Evolutionary conservation across 2,113 vertebrate genomes (phyloP).

Genomic region (Artemisiospiza belli): DNA sequence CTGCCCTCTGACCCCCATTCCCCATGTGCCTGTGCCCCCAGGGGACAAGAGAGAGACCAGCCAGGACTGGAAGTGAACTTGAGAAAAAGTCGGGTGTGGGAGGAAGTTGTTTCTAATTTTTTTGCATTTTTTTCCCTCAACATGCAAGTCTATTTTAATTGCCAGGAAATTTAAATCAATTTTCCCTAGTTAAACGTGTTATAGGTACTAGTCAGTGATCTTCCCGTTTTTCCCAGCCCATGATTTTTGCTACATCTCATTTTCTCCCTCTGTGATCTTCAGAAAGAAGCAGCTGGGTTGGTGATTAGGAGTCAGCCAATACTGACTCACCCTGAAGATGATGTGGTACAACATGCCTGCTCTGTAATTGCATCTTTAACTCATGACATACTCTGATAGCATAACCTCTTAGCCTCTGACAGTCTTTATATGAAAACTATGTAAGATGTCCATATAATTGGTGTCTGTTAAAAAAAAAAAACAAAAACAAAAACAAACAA

Average conservation of each 20-base stretch:
- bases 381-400: neutral
- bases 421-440: neutral
- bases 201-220: neutral
- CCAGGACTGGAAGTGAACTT: neutral
- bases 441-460: neutral
- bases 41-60: neutral
- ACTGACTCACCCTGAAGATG: rapidly evolving
- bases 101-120: rapidly evolving
- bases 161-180: neutral
- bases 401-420: neutral
- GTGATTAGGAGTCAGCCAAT: neutral
- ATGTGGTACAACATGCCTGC: neutral
- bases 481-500: neutral
- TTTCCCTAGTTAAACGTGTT: neutral
- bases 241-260: neutral
- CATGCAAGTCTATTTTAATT: neutral
- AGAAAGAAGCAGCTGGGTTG: neutral
- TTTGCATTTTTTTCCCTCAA: neutral
- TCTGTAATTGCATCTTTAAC: neutral
- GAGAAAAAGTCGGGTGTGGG: rapidly evolving
- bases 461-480: neutral
- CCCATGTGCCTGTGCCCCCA: neutral
- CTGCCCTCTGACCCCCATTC: neutral
- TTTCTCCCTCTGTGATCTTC: rapidly evolving
- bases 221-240: neutral